These are phyloP conservation scores for Pangasius sanitwongsei DNA, from an alignment of 2,797 vertebrate genomes.

Conservation along the genomic window DNA sequence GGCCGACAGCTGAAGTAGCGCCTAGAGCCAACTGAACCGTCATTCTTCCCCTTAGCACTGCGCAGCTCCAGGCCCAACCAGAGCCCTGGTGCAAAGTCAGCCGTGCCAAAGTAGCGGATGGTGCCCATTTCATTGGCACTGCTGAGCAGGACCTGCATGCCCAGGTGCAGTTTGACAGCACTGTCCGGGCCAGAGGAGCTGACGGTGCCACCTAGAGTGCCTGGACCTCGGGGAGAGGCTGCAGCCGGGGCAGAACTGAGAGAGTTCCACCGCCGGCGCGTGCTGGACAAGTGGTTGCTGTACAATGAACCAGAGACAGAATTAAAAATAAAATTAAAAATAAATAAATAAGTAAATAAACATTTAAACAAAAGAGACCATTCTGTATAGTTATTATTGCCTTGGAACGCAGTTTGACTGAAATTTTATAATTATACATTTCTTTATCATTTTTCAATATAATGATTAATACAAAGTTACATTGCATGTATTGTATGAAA, in stretches of 20 bases:
- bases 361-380: background rate
- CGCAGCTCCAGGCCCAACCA: slow-evolving; percentile 95
- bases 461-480: background rate
- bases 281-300: slow-evolving; percentile 77
- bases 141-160: slow-evolving; percentile 90
- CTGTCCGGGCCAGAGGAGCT: slow-evolving; percentile 59
- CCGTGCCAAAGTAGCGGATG: slow-evolving; percentile 88
- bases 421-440: background rate
- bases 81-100: slow-evolving; percentile 87
- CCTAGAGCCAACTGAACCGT: slow-evolving; percentile 85
- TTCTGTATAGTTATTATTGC: background rate
- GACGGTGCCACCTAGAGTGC: slow-evolving; percentile 57
- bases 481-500: background rate
- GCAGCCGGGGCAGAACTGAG: slow-evolving; percentile 29
- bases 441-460: background rate
- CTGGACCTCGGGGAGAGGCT: slow-evolving; percentile 13
- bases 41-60: slow-evolving; percentile 87
- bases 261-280: slow-evolving; percentile 85
- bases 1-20: slow-evolving; percentile 90
- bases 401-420: background rate
- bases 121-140: slow-evolving; percentile 93
- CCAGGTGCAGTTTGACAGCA: slow-evolving; percentile 81
- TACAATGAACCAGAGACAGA: background rate
- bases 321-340: background rate
- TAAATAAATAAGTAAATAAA: background rate